Base-by-base conservation (phyloP, 35 echinoderm and acorn worm species). In the Ophioderma brevispina region DNA sequence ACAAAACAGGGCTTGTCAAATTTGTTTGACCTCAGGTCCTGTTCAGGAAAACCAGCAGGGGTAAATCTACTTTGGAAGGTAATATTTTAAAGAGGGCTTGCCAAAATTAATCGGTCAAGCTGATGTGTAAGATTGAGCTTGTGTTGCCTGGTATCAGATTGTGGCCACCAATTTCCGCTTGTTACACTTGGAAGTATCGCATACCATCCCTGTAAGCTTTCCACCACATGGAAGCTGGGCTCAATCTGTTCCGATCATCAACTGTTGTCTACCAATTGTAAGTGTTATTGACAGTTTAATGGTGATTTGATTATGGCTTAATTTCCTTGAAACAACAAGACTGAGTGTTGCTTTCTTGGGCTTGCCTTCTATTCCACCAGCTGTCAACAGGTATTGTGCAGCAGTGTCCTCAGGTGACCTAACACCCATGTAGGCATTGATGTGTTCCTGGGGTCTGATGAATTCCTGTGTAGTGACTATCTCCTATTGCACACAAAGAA, bases 241-340 rank as follows among this genome's bases (percentile, higher is more conserved):
- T 46, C 4, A 46, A 46, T 46, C 41, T 46, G 17, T 46, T 4
- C 5, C n/a, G n/a, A 70, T 3, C n/a, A 30, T 70, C 6, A 6
- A 18, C 6, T 70, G 59, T 70, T 25, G 28, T 52, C 8, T 52
- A 52, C 8, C 59, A 70, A 18, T 70, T 13, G 59, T 70, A 70
- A 70, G 10, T 30, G 28, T 70, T 15, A 70, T 3, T 70, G 59
- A 25, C 59, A 70, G 59, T 6, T 70, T 70, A 70, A 70, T 70
- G 59, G 28, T 70, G 59, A 70, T 70, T 70, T 70, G 59, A 70
- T 70, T 70, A 70, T 18, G 59, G 59, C 59, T 70, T 70, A 18
- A 70, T 70, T 70, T 70, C 59, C 59, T 70, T 70, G 15, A 18
- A 70, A 70, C 59, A 70, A 70, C 59, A 70, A 70, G 59, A 70